Base-by-base conservation (phyloP, 2,888 invertebrate genomes). In the Drosophila ochracea region DNA sequence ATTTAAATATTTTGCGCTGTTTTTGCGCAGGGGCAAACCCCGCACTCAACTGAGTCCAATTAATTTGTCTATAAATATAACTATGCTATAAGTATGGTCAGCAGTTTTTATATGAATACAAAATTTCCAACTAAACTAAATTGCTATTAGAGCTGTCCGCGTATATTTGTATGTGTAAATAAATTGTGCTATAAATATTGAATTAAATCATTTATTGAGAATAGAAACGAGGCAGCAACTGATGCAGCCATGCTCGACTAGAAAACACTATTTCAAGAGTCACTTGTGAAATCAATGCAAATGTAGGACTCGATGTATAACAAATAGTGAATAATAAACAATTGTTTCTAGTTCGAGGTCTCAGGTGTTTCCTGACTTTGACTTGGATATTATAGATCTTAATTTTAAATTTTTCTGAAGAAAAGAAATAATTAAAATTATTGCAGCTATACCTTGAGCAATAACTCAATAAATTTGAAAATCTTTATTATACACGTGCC, bases 161-260 rank as follows among this genome's bases (percentile, higher is more conserved):
- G 58, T 41, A 35, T 43, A 37, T 61, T 11, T 33, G 16, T 6
- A 13, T 50, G 25, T 19, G 25, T 28, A 39, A 60, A 33, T 68
- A 47, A 79, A 89, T 73, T 68, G 69, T 52, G 60, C 77, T 49
- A 69, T 82, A 87, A 82, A 89, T 84, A 79, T 80, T 80, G 65
- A 90, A 84, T 88, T 75, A 75, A 84, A 68, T 79, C 58, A 62
- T 50, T 58, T 53, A 37, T 64, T 60, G 50, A 66, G 72, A 65
- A 70, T 13, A 55, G n/a, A 43, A 52, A 11, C 25, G 37, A 52
- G 21, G 2, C 43, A 49, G 10, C 60, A 7, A 25, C 33, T 4
- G 19, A n/a, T n/a, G 0, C 4, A 25, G 28, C 28, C 3, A 11
- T 28, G 43, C 13, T 55, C 37, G 60, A 70, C 55, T 63, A 47